These are phyloP conservation scores for Acrocyrtus sp. DNA, from an alignment of 2,888 invertebrate genomes.

Conservation along the genomic window DNA sequence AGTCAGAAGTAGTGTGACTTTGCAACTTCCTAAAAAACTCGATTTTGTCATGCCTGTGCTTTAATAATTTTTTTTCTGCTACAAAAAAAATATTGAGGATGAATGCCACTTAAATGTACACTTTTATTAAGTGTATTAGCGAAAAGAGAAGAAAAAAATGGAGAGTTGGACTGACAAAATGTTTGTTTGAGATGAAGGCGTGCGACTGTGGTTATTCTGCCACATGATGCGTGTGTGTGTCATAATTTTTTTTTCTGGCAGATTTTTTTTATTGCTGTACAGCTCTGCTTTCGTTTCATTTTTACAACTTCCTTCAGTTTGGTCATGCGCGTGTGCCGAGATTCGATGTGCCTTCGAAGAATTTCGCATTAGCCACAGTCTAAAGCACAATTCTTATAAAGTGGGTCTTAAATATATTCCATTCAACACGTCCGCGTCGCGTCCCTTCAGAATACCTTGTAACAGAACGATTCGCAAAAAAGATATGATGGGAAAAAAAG, in stretches of 20 bases:
- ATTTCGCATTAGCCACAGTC: neutral
- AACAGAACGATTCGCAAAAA: no score
- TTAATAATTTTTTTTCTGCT: neutral
- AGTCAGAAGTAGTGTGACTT: neutral
- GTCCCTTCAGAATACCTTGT: no score
- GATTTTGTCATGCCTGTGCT: conserved; percentile 8
- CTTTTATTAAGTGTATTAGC: neutral
- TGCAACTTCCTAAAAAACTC: conserved; percentile 26
- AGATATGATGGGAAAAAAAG: no score
- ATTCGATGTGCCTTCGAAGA: neutral
- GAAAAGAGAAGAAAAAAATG: neutral
- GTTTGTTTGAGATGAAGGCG: neutral
- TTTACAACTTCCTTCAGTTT: conserved; percentile 37
- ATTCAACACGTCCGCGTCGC: no score
- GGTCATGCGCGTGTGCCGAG: conserved; percentile 22
- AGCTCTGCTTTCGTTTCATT: conserved; percentile 32
- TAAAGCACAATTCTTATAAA: no score
- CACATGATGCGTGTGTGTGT: conserved; percentile 27
- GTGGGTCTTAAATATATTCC: no score
- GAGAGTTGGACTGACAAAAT: conserved; percentile 6
- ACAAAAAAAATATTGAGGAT: neutral
- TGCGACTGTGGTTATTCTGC: conserved; percentile 3
- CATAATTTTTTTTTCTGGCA: conserved; percentile 27
- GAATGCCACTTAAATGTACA: neutral
- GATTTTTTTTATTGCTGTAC: conserved; percentile 22